Evolutionary conservation across 1,140 invertebrate genomes (phyloP), one percentile per base, ranked within the genome.

Genomic region (Drosophila cardini): DNA sequence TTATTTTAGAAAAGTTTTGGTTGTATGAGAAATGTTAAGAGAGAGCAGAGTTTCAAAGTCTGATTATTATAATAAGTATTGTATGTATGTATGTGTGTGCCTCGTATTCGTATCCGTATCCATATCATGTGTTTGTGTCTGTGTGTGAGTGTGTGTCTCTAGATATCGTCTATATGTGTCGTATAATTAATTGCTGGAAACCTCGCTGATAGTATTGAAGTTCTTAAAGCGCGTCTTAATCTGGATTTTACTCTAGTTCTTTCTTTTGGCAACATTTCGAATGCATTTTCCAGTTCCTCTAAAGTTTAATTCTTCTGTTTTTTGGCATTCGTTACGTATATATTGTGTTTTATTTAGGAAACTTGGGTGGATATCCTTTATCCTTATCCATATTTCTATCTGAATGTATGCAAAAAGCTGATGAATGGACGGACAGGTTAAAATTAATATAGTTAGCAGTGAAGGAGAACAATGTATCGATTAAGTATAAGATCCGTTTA

Each of bases 381-480:
- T 76, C 63, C 55, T 55, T 64, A 63, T 56, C 48, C 50, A 38
- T 56, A 61, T 75, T 58, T 65, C 52, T 60, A 57, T 34, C 50
- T 58, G 40, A 50, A 45, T 58, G n/a, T 77, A 50, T 60, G 30
- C 53, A 67, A 62, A 70, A 76, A 79, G 64, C 76, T 86, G 79
- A 86, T 79, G 76, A 84, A 83, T 86, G 83, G 83, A 86, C 83
- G 83, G 83, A 87, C 78, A 83, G 83, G 83, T 87, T 79, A 11
- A 87, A 85, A 80, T 82, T 15, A 87, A 87, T 85, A 72, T 85
- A 43, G 61, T 56, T 58, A 72, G 46, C 30, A 52, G 13, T 62
- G 72, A 67, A 61, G 64, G 50, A 76, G 61, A 67, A 58, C 10
- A 42, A 60, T 60, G n/a, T 62, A 9, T 67, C 42, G 13, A 53